phyloP scores from a whole-genome alignment of 2,888 invertebrate genomes.

The Hermaeophaga mercurialis region DNA sequence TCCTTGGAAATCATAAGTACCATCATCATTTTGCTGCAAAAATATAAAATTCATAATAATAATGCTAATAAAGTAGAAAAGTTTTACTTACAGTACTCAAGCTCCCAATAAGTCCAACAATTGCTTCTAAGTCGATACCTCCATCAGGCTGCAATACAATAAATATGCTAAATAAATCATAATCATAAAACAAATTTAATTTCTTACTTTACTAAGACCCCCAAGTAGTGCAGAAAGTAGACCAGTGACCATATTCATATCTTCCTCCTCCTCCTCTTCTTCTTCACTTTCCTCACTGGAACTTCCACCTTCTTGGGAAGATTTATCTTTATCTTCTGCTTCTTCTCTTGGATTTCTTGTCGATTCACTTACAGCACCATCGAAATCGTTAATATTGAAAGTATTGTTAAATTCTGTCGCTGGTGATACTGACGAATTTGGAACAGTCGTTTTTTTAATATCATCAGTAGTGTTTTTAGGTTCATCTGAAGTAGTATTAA shows the following conservation, averaged over 20 bases:
- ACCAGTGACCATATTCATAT: conserved; percentile 52
- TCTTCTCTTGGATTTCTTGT: conserved; percentile 38
- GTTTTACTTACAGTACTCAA: conserved; percentile 54
- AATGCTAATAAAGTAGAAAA: too few relatives aligned
- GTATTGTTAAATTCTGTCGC: background rate
- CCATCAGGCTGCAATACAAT: conserved; percentile 52
- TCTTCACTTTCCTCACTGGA: conserved; percentile 5
- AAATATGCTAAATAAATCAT: background rate
- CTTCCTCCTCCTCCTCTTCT: conserved; percentile 43
- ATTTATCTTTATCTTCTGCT: conserved; percentile 24
- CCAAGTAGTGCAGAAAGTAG: conserved; percentile 55
- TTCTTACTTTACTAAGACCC: conserved; percentile 53
- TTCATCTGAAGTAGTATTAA: too few relatives aligned
- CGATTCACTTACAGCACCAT: conserved; percentile 13
- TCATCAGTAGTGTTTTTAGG: too few relatives aligned
- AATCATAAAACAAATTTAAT: background rate
- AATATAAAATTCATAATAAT: conserved; percentile 12
- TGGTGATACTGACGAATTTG: too few relatives aligned
- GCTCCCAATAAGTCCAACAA: conserved; percentile 54
- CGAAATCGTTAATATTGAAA: conserved; percentile 10
- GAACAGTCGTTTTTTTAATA: too few relatives aligned
- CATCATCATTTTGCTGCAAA: conserved; percentile 55
- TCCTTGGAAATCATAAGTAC: conserved; percentile 55
- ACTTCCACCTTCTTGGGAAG: conserved; percentile 41
- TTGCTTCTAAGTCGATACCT: conserved; percentile 55